phyloP scores from a whole-genome alignment of 64 coral and sea anemone species.

The Exaiptasia diaphana region DNA sequence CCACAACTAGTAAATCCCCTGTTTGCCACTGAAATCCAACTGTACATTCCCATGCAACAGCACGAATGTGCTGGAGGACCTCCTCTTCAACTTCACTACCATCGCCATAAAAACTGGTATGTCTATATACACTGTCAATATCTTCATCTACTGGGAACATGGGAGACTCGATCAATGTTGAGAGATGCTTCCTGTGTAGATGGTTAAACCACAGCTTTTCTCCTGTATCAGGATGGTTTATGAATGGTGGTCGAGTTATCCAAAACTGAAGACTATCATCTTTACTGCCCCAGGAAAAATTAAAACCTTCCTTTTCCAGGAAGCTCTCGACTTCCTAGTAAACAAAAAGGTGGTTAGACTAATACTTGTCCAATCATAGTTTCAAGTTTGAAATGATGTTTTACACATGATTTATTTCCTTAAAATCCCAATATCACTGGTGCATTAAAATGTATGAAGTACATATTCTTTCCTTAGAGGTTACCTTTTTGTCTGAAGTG shows the following conservation, averaged over 20 bases:
- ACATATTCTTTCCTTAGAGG: too few species aligned
- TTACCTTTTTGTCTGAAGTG: conserved; percentile 39
- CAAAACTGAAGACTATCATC: conserved; percentile 20
- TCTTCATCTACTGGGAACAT: conserved; percentile 11
- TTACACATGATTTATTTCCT: not conserved
- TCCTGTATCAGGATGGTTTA: conserved; percentile 40
- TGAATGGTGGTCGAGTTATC: conserved; percentile 23
- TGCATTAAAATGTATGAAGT: too few species aligned
- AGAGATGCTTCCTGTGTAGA: conserved; percentile 4
- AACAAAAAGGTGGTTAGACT: too few species aligned
- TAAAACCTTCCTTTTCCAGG: conserved; percentile 14
- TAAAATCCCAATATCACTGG: not conserved
- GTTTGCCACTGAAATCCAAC: conserved; percentile 72
- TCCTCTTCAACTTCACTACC: conserved; percentile 63
- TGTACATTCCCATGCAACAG: conserved; percentile 37
- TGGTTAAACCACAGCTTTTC: conserved; percentile 71
- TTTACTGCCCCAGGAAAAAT: conserved; percentile 32
- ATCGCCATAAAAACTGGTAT: conserved; percentile 48
- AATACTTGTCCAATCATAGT: too few species aligned
- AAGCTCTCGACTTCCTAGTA: conserved; percentile 23
- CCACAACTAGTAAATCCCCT: conserved; percentile 49
- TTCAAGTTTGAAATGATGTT: too few species aligned
- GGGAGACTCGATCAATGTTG: conserved; percentile 2
- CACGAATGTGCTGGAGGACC: conserved; percentile 60
- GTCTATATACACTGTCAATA: not conserved